phyloP scores from a whole-genome alignment of 2,113 vertebrate species.

The Camelus dromedarius region DNA sequence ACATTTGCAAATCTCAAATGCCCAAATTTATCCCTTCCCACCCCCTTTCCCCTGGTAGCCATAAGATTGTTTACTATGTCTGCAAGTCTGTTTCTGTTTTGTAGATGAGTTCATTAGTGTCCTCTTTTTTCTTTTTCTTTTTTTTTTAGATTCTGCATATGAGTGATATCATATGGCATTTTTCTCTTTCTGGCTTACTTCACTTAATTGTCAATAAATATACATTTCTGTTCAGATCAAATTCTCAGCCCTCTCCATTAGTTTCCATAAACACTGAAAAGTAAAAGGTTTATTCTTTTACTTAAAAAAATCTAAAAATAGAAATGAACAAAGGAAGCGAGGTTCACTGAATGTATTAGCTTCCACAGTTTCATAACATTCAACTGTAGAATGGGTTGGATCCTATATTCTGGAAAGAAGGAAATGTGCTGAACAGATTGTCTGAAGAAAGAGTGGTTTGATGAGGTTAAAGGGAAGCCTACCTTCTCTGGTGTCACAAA shows the following conservation, averaged over 20 bases:
- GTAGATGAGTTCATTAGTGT: too few relatives aligned
- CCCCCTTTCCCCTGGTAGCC: too few relatives aligned
- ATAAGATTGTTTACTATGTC: too few relatives aligned
- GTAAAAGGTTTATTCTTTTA: slow-evolving; percentile 8
- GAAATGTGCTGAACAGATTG: not conserved
- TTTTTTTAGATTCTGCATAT: too few relatives aligned
- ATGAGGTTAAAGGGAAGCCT: slow-evolving; percentile 7
- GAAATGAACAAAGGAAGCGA: slow-evolving; percentile 18
- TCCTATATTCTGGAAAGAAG: not conserved
- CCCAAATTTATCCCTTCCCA: too few relatives aligned
- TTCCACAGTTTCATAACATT: not conserved
- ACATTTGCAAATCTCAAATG: too few relatives aligned
- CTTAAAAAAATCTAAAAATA: slow-evolving; percentile 20
- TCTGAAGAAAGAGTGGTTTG: slow-evolving; percentile 8
- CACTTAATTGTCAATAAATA: not conserved
- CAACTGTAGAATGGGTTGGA: slow-evolving; percentile 15
- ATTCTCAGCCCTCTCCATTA: not conserved
- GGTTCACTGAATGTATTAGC: not conserved
- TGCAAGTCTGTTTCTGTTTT: too few relatives aligned
- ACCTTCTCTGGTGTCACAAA: slow-evolving; percentile 33
- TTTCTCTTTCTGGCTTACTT: too few relatives aligned
- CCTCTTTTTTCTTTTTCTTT: too few relatives aligned
- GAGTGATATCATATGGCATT: too few relatives aligned
- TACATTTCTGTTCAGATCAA: not conserved
- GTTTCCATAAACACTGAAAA: not conserved